A percentile compares a stretch with the other conserved stretches of the same genome.
These are phyloP conservation scores for Sisor rabdophorus DNA, from an alignment of 2,113 vertebrate species.

Conservation along the genomic window DNA sequence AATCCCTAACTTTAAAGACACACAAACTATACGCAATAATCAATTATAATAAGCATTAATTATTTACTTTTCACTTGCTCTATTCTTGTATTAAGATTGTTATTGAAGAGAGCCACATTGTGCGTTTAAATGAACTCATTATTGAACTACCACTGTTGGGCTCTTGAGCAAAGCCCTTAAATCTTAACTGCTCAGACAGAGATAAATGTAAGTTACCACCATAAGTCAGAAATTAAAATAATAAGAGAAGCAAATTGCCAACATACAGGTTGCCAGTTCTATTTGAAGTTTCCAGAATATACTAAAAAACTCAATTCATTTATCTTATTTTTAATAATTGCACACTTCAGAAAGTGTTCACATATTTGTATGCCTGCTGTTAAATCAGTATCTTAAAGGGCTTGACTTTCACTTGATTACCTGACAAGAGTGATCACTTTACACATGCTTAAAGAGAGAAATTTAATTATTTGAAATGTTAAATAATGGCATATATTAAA, in stretches of 20 bases:
- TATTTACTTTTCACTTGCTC: slow-evolving; percentile 28
- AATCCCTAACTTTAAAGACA: slow-evolving; percentile 25
- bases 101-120: neutral
- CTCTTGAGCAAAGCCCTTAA: too few species aligned
- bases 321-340: too few species aligned
- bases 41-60: slow-evolving; percentile 12
- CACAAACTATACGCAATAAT: slow-evolving; percentile 39
- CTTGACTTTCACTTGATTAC: slow-evolving; percentile 15
- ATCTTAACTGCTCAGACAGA: too few species aligned
- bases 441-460: neutral
- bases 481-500: neutral
- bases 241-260: neutral
- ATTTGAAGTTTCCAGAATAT: neutral
- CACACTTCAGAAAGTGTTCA: neutral
- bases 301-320: neutral
- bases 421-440: neutral
- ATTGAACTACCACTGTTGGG: too few species aligned
- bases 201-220: too few species aligned
- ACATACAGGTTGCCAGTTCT: neutral
- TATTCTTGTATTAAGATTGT: slow-evolving; percentile 18
- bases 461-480: neutral
- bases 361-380: slow-evolving; percentile 2
- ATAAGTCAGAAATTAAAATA: too few species aligned
- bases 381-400: slow-evolving; percentile 22
- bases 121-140: too few species aligned